Percentiles rank a stretch among this genome's conserved stretches.
phyloP scores from a whole-genome alignment of 1,140 invertebrate species.

The Chelonus insularis region DNA sequence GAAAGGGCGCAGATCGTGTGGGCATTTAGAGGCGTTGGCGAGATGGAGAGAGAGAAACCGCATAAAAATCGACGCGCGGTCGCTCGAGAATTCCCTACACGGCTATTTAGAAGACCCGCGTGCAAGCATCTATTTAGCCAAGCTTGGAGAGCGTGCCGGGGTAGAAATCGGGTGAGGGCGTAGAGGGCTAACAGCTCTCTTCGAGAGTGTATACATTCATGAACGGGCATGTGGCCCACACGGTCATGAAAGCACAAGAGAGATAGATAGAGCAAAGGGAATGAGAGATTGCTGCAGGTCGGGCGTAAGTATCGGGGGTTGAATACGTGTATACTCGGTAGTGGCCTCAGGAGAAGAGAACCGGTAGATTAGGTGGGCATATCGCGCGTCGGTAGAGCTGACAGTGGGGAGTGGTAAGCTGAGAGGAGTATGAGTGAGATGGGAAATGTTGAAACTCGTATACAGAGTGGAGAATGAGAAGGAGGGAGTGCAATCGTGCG shows the following conservation, averaged over 20 bases:
- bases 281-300: constrained; percentile 13
- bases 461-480: constrained; percentile 18
- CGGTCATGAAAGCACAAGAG: neutral
- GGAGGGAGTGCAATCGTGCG: constrained; percentile 28
- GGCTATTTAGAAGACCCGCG: constrained; percentile 24
- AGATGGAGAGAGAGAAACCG: neutral
- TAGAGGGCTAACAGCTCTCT: neutral
- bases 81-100: constrained; percentile 16
- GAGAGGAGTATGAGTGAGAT: constrained; percentile 29
- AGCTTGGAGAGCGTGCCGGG: neutral
- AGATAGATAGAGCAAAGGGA: neutral
- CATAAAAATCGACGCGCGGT: constrained; percentile 18
- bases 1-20: neutral
- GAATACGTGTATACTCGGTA: constrained; percentile 20
- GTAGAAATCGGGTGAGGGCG: neutral
- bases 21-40: neutral
- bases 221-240: neutral
- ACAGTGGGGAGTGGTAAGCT: constrained; percentile 7
- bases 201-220: neutral
- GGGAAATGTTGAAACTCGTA: constrained; percentile 21
- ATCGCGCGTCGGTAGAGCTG: constrained; percentile 43
- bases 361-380: constrained; percentile 56
- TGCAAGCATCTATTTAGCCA: constrained; percentile 28
- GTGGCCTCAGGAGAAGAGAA: constrained; percentile 31
- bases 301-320: constrained; percentile 20